A percentile compares a stretch with the other conserved stretches of the same genome.
These are phyloP conservation scores for Blera fallax DNA, from an alignment of 2,888 invertebrate genomes.

Conservation along the genomic window DNA sequence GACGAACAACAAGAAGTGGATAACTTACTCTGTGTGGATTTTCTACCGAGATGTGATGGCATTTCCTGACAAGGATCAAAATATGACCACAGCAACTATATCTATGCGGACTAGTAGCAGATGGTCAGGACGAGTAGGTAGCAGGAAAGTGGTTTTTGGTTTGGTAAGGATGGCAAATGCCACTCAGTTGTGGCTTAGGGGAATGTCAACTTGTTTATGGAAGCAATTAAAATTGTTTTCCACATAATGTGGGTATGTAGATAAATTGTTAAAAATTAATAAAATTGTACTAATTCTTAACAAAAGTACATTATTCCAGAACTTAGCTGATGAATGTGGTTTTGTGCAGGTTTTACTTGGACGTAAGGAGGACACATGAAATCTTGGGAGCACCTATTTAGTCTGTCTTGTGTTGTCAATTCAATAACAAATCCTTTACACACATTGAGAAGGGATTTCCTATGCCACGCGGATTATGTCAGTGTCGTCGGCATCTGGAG, in stretches of 20 bases:
- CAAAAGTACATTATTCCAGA: too few species aligned
- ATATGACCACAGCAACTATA: slow-evolving; percentile 15
- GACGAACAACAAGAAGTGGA: slow-evolving; percentile 16
- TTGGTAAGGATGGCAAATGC: slow-evolving; percentile 10
- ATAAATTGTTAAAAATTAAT: not conserved
- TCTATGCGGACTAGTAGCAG: slow-evolving; percentile 17
- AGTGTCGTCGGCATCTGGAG: too few species aligned
- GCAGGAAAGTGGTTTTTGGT: not conserved
- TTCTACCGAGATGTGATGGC: slow-evolving; percentile 47
- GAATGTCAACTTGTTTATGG: slow-evolving; percentile 55
- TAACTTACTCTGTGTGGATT: slow-evolving; percentile 37
- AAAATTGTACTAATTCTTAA: too few species aligned
- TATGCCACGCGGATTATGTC: too few species aligned
- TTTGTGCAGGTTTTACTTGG: too few species aligned
- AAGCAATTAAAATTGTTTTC: slow-evolving; percentile 58
- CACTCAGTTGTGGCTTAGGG: slow-evolving; percentile 1
- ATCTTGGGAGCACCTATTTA: too few species aligned
- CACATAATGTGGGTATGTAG: not conserved
- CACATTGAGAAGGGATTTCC: too few species aligned
- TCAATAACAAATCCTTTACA: too few species aligned
- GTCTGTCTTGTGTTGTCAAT: too few species aligned
- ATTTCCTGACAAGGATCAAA: slow-evolving; percentile 51
- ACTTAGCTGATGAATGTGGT: too few species aligned
- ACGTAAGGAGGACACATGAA: too few species aligned
- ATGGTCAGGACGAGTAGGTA: slow-evolving; percentile 17